Conservation (phyloP, 2,113 vertebrate species). For the Meriones unguiculatus region DNA sequence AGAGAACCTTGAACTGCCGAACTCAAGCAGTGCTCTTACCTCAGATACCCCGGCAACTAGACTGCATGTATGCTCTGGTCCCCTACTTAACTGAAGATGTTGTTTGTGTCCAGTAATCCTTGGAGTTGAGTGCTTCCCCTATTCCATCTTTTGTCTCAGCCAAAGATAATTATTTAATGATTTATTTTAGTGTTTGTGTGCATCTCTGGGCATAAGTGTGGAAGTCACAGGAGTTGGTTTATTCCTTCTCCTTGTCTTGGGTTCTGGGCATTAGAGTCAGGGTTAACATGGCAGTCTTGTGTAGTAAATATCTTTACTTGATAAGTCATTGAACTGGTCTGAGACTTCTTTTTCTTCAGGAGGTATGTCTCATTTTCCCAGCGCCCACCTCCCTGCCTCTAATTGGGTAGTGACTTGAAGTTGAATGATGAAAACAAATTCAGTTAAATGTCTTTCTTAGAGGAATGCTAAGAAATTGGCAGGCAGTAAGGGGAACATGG, state of each 20-base stretch:
- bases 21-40: background rate
- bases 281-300: background rate
- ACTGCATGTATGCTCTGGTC: background rate
- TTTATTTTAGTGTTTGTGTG: background rate
- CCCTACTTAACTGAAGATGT: background rate
- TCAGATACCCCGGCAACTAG: background rate
- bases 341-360: background rate
- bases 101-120: background rate
- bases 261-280: background rate
- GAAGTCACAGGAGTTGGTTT: background rate
- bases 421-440: background rate
- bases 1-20: background rate
- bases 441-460: background rate
- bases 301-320: background rate
- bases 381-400: background rate
- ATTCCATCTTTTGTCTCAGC: background rate
- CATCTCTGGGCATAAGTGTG: background rate
- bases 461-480: background rate
- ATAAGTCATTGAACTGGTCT: background rate
- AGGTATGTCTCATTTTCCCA: background rate
- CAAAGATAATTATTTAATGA: background rate
- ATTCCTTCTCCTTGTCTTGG: background rate
- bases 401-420: background rate
- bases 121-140: background rate
- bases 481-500: background rate